Evolutionary conservation across 2,113 vertebrate species (phyloP).

Genomic region (Rissa tridactyla): DNA sequence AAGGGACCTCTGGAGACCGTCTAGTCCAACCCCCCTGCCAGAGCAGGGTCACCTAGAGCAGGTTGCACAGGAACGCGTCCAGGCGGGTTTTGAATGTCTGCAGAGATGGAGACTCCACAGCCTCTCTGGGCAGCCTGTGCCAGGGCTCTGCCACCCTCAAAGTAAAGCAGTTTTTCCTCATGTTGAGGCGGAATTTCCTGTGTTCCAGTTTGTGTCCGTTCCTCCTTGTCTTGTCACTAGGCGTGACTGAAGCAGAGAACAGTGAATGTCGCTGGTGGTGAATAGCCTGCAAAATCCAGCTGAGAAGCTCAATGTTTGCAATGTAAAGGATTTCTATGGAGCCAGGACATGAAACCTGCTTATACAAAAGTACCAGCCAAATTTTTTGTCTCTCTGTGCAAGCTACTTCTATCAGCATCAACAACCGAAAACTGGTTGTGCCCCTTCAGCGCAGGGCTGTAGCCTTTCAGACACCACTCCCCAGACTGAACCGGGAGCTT

Average conservation of each 20-base stretch:
- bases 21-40: neutral
- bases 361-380: neutral
- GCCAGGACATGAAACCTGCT: neutral
- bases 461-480: neutral
- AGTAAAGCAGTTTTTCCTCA: neutral
- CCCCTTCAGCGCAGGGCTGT: neutral
- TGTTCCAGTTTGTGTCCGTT: too few relatives aligned
- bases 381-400: neutral
- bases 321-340: neutral
- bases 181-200: neutral
- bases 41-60: neutral
- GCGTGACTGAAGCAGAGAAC: neutral
- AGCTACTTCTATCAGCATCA: neutral
- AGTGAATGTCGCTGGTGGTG: fast-evolving
- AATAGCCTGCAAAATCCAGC: neutral
- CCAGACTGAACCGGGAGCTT: neutral
- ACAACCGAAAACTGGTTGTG: neutral
- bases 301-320: neutral
- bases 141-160: neutral
- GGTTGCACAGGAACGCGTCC: neutral
- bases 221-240: too few relatives aligned
- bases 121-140: neutral
- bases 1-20: neutral
- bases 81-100: neutral
- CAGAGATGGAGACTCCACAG: neutral